phyloP scores from a whole-genome alignment of 2,797 vertebrate species.

The Alfaro cultratus region DNA sequence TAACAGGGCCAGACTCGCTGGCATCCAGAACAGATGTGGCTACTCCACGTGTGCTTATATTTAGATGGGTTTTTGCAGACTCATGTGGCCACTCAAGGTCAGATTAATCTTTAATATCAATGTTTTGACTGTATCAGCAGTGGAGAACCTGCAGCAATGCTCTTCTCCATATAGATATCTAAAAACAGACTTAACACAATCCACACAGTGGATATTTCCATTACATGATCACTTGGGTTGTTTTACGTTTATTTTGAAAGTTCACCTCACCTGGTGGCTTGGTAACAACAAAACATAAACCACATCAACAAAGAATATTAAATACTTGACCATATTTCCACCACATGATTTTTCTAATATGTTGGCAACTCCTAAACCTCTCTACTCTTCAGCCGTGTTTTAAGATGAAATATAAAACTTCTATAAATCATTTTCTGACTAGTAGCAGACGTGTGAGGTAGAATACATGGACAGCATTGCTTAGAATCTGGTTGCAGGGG shows the following conservation, averaged over 20 bases:
- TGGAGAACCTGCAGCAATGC: slow-evolving; percentile 30
- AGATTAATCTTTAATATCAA: slow-evolving; percentile 31
- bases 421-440: not conserved
- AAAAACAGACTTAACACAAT: not conserved
- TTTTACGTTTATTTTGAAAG: not conserved
- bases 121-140: slow-evolving; percentile 45
- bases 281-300: no score
- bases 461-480: not conserved
- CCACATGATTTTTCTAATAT: not conserved
- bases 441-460: not conserved
- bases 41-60: slow-evolving; percentile 33
- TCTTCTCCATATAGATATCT: not conserved
- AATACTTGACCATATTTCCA: not conserved
- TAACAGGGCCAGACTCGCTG: slow-evolving; percentile 16
- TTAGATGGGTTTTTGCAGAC: slow-evolving; percentile 41
- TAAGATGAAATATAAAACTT: not conserved
- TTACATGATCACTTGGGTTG: not conserved
- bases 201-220: not conserved
- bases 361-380: not conserved
- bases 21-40: slow-evolving; percentile 18
- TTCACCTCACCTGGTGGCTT: no score
- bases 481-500: not conserved
- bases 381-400: not conserved
- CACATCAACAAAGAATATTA: not conserved
- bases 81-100: slow-evolving; percentile 26